These are phyloP conservation scores for Bedellia somnulentella DNA, from an alignment of 2,888 invertebrate species.

Conservation along the genomic window DNA sequence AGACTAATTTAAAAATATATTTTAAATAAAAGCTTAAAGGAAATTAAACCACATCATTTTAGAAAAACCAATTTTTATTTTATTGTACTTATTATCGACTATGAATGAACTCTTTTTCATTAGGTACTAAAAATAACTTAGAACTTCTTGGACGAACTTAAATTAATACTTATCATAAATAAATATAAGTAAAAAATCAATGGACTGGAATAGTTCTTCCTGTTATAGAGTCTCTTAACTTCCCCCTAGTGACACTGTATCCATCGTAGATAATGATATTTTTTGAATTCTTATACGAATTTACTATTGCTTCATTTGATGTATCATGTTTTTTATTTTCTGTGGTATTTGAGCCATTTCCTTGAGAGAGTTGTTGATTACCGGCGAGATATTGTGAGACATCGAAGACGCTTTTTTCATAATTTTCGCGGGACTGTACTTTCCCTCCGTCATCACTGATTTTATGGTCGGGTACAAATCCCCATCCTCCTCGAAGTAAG, in stretches of 20 bases:
- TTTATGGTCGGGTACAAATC: conserved; percentile 25
- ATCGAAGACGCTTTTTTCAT: conserved; percentile 30
- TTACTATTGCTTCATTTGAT: conserved; percentile 30
- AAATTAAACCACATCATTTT: too few relatives aligned
- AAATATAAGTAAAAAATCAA: too few relatives aligned
- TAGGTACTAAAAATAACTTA: too few relatives aligned
- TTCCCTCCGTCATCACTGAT: conserved; percentile 20
- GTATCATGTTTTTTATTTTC: conserved; percentile 38
- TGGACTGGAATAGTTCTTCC: too few relatives aligned
- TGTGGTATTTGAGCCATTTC: conserved; percentile 39
- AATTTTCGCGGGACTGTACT: conserved; percentile 27
- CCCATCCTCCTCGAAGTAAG: conserved; percentile 30
- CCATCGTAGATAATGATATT: conserved; percentile 44
- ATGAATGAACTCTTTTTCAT: too few relatives aligned
- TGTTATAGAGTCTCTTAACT: too few relatives aligned
- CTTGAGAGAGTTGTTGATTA: conserved; percentile 38
- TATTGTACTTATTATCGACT: too few relatives aligned
- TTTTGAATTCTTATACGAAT: conserved; percentile 18
- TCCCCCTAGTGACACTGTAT: conserved; percentile 43
- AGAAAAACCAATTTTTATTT: too few relatives aligned
- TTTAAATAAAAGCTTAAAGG: too few relatives aligned
- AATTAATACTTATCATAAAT: too few relatives aligned
- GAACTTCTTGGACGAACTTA: too few relatives aligned
- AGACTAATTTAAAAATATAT: too few relatives aligned
- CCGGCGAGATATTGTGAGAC: conserved; percentile 32